Evolutionary conservation across 2,113 vertebrate genomes (phyloP).

Genomic region (Suricata suricatta): DNA sequence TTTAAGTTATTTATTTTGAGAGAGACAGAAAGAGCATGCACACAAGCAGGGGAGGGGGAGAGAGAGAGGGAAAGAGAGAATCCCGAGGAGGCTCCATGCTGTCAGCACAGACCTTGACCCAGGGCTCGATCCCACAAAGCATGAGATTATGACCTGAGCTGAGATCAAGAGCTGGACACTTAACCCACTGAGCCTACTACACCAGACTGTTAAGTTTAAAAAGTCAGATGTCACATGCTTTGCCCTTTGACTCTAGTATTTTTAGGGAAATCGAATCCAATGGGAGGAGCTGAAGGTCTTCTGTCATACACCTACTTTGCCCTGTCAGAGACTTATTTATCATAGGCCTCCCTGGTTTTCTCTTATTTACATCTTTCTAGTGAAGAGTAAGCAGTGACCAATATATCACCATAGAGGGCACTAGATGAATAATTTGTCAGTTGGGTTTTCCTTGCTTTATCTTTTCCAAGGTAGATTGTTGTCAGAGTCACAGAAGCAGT

Average conservation of each 20-base stretch:
- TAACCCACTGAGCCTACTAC: background rate
- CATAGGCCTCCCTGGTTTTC: background rate
- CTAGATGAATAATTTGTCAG: background rate
- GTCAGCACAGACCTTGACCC: no score
- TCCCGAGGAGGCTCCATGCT: no score
- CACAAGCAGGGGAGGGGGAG: no score
- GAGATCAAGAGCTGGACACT: no score
- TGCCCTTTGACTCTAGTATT: background rate
- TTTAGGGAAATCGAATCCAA: background rate
- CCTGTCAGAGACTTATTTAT: background rate
- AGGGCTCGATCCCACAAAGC: no score
- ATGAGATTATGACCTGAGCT: no score
- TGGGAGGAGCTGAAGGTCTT: background rate
- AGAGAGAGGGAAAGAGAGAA: no score
- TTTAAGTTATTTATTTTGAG: no score
- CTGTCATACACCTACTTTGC: background rate
- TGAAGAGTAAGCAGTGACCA: background rate
- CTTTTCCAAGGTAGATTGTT: background rate
- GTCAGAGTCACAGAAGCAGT: background rate
- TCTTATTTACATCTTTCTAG: background rate
- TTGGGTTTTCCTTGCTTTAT: background rate
- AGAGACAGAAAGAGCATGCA: no score
- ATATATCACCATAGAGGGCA: background rate
- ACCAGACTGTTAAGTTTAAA: background rate
- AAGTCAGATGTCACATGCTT: background rate